Evolutionary conservation across 2,797 vertebrate species (phyloP).

Genomic region (Oreochromis grahami): DNA sequence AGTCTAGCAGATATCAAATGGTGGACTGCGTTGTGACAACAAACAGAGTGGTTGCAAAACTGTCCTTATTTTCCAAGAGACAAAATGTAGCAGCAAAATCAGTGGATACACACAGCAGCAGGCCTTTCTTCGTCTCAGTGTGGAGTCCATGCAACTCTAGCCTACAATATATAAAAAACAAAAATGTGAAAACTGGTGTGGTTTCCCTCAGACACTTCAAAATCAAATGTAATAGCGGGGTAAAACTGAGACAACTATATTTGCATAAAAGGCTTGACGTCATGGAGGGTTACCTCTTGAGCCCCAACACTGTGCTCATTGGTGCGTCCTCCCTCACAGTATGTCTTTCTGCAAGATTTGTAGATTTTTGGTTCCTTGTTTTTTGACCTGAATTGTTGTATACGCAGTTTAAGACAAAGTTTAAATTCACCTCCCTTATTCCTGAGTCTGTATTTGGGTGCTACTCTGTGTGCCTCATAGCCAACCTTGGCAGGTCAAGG

Average conservation of each 20-base stretch:
- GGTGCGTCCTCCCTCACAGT: background rate
- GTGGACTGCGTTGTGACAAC: background rate
- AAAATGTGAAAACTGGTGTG: background rate
- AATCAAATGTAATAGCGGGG: background rate
- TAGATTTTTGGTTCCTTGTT: background rate
- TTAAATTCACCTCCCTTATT: background rate
- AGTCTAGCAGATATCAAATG: background rate
- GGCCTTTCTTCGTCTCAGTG: background rate
- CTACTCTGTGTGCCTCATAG: background rate
- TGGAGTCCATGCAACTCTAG: background rate
- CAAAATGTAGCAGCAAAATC: background rate
- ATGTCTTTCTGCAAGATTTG: background rate
- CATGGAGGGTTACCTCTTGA: background rate
- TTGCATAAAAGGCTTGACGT: background rate
- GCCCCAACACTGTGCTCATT: background rate
- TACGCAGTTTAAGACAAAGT: background rate
- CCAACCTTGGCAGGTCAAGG: background rate
- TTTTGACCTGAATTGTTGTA: background rate
- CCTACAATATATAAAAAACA: background rate
- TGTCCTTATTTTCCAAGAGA: background rate
- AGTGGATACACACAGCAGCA: accelerated
- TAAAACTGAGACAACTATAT: background rate
- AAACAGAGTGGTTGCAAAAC: background rate
- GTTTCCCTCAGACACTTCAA: background rate
- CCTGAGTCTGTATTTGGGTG: background rate